phyloP scores from a whole-genome alignment of 92 coral and sea anemone species.

The Actinernus sp. region DNA sequence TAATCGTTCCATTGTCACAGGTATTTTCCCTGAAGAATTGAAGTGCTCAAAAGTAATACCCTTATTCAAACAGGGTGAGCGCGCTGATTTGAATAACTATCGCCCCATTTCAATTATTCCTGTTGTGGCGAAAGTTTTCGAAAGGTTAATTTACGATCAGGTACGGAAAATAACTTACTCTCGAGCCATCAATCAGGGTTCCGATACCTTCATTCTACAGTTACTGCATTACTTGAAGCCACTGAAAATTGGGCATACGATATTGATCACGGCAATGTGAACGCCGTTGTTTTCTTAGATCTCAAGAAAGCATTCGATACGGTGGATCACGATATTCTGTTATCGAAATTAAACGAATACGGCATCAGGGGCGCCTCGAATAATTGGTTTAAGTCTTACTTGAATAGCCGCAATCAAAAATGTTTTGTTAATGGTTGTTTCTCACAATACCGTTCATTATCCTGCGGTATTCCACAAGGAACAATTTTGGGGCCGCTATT shows the following conservation, averaged over 20 bases:
- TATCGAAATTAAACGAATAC: slow-evolving; percentile 20
- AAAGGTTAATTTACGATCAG: slow-evolving; percentile 46
- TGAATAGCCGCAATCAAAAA: slow-evolving; percentile 9
- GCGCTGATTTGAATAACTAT: slow-evolving; percentile 25
- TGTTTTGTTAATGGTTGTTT: slow-evolving; percentile 22
- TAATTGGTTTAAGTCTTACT: slow-evolving; percentile 28
- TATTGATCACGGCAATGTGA: slow-evolving; percentile 24
- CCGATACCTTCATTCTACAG: slow-evolving; percentile 6
- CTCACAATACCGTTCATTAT: slow-evolving; percentile 5
- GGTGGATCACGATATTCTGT: too few species aligned
- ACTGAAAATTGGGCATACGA: slow-evolving; percentile 20
- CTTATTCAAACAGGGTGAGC: slow-evolving; percentile 41
- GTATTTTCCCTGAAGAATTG: slow-evolving; percentile 51
- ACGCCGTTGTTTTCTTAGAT: slow-evolving; percentile 38
- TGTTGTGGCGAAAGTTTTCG: slow-evolving; percentile 40
- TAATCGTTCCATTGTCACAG: slow-evolving; percentile 31
- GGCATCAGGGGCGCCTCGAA: slow-evolving; percentile 29
- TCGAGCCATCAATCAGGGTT: too few species aligned
- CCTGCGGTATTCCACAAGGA: slow-evolving; percentile 37
- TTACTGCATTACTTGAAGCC: slow-evolving; percentile 13
- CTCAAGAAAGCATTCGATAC: too few species aligned
- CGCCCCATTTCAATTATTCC: slow-evolving; percentile 49
- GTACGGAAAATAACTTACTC: too few species aligned
- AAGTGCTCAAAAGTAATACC: slow-evolving; percentile 38
- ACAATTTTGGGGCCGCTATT: slow-evolving; percentile 22